Conservation (phyloP, 1,140 invertebrate species). For the Neelides sp. region DNA sequence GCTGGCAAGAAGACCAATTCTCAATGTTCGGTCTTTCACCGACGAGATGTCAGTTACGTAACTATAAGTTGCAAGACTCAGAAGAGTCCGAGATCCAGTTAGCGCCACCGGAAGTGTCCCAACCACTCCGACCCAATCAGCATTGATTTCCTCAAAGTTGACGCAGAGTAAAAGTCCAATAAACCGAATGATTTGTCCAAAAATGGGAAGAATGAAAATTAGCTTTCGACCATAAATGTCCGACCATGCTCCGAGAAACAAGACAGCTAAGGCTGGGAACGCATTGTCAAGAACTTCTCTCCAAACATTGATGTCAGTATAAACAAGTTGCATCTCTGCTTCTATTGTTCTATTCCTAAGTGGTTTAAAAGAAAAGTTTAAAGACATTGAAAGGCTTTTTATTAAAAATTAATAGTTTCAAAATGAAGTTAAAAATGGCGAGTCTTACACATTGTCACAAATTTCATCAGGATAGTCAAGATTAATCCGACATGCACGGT, state of each 20-base stretch:
- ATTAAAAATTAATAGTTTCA: not conserved
- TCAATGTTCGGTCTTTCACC: conserved; percentile 33
- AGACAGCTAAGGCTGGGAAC: conserved; percentile 28
- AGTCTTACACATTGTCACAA: conserved; percentile 48
- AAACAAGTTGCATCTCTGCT: conserved; percentile 22
- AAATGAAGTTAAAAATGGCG: not conserved
- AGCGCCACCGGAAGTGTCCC: conserved; percentile 34
- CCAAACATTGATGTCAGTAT: conserved; percentile 31
- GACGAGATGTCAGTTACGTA: conserved; percentile 37
- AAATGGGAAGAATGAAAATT: conserved; percentile 66
- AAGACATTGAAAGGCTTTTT: not conserved
- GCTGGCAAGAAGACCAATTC: conserved; percentile 35
- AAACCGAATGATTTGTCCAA: conserved; percentile 63
- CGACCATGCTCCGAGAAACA: conserved; percentile 33
- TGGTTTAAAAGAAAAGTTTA: not conserved
- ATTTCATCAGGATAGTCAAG: conserved; percentile 52
- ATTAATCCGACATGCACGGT: conserved; percentile 71
- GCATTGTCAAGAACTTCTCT: conserved; percentile 27
- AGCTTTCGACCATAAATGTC: conserved; percentile 45
- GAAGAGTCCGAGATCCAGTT: conserved; percentile 35
- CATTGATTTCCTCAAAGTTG: conserved; percentile 39
- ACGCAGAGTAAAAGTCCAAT: conserved; percentile 64
- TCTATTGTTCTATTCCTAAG: conserved; percentile 15
- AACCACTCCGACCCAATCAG: conserved; percentile 32
- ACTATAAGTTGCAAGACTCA: conserved; percentile 38